Conservation (phyloP, 2,888 invertebrate genomes). For the Tubulanus polymorphus region DNA sequence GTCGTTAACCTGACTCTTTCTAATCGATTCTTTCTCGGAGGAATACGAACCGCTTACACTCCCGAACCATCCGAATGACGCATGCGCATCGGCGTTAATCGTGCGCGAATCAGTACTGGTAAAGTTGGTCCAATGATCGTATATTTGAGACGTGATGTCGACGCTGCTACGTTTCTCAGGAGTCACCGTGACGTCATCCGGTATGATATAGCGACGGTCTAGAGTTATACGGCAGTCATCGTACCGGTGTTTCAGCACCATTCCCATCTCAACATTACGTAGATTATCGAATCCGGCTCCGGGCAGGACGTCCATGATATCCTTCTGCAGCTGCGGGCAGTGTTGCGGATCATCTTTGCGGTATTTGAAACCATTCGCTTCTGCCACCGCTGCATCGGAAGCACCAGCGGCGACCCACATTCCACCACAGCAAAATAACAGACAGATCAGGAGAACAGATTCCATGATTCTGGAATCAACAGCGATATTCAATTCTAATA, state of each 20-base stretch:
- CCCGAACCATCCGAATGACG: slow-evolving; percentile 12
- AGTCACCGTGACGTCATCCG: slow-evolving; percentile 29
- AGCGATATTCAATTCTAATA: too few relatives aligned
- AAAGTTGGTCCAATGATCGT: slow-evolving; percentile 22
- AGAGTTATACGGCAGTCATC: slow-evolving; percentile 31
- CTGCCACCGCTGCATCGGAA: too few relatives aligned
- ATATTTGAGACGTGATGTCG: slow-evolving; percentile 29
- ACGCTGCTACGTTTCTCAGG: slow-evolving; percentile 32
- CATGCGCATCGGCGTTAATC: slow-evolving; percentile 27
- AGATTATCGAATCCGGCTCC: slow-evolving; percentile 43
- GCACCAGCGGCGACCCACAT: too few relatives aligned
- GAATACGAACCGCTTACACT: slow-evolving; percentile 33
- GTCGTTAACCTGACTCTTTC: slow-evolving; percentile 25
- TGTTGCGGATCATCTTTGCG: not conserved
- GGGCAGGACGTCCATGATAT: slow-evolving; percentile 28
- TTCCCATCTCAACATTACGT: slow-evolving; percentile 29
- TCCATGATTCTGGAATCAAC: too few relatives aligned
- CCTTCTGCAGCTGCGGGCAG: not conserved
- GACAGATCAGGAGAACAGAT: too few relatives aligned
- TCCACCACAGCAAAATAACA: too few relatives aligned
- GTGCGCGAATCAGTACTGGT: slow-evolving; percentile 25
- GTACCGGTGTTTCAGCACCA: slow-evolving; percentile 28
- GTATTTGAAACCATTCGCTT: too few relatives aligned
- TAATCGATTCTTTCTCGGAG: slow-evolving; percentile 23
- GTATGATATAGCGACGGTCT: slow-evolving; percentile 36